A percentile compares a stretch with the other conserved stretches of the same genome.
Conservation (phyloP, 2,797 vertebrate genomes). For the Prionace glauca region DNA sequence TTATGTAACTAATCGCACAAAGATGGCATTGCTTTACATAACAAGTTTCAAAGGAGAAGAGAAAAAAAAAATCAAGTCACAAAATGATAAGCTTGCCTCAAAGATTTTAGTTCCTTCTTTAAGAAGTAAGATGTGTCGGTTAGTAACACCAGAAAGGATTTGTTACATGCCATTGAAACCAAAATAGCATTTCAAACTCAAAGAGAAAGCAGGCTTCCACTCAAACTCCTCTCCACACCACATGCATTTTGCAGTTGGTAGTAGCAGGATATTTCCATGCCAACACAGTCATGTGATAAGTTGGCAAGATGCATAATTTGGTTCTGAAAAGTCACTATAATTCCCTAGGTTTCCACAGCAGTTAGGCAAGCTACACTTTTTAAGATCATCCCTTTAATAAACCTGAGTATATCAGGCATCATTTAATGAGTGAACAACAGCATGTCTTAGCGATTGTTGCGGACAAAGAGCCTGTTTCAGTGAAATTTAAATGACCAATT, state of each 20-base stretch:
- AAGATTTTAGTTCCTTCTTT: not conserved
- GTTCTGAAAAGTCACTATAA: not conserved
- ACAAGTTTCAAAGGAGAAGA: not conserved
- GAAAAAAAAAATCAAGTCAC: not conserved
- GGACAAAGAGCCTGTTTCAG: not conserved
- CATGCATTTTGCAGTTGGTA: not conserved
- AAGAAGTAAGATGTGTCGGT: not conserved
- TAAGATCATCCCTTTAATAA: not conserved
- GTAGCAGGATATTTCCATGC: not conserved
- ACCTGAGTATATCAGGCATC: not conserved
- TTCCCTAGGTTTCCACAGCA: not conserved
- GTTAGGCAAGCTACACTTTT: not conserved
- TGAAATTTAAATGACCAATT: not conserved
- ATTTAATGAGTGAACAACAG: not conserved
- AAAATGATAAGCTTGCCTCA: not conserved
- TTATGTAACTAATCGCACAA: too few relatives aligned
- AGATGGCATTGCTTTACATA: too few relatives aligned
- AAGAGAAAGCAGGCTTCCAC: not conserved
- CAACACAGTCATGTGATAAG: not conserved
- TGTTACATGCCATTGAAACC: not conserved
- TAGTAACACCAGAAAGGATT: too few relatives aligned
- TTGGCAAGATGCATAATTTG: not conserved
- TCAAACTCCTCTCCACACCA: not conserved
- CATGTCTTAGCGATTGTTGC: not conserved
- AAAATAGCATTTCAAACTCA: not conserved